Base-by-base conservation (phyloP, 2,113 vertebrate genomes). In the Etheostoma spectabile region DNA sequence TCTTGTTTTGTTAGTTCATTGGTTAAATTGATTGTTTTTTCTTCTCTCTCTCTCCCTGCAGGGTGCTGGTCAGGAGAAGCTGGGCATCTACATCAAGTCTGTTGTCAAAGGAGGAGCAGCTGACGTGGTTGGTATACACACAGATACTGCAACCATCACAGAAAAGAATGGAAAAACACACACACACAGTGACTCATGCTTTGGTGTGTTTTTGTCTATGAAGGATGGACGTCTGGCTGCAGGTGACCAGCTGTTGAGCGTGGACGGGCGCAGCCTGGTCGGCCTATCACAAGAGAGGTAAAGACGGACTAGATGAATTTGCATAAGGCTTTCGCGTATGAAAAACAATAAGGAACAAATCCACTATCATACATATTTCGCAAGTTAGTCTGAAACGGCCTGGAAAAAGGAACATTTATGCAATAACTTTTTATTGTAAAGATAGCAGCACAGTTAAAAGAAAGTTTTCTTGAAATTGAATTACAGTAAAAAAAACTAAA, bases 231-330 rank as follows among this genome's bases (percentile, higher is more conserved):
- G 98, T 13, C 90, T 99, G 83, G 96, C 98, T 1, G 98, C 98
- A 27, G 98, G 98, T 2, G 98, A 99, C 94, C 98, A 99, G 94
- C 51, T 99, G 76, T 92, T 99, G 63, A 99, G 98, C 33, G 98
- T 99, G 78, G 98, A 99, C 19, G 98, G 98, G 3, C 95, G 97
- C 56, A 99, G 97, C 85, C 93, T 99, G 77, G 98, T 99, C 15
- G 98, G 98, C 27, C 95, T 99, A 22, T 99, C 98, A 59, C 98
- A 99, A 88, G 98, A 99, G 94, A 98, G 98, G 98, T 99, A 95
- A 84, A 45, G n/a, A n/a, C n/a, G n/a, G n/a, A n/a, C n/a, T n/a
- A n/a, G n/a, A n/a, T n/a, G n/a, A n/a, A n/a, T n/a, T n/a, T n/a
- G n/a, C n/a, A n/a, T n/a, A n/a, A n/a, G n/a, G n/a, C n/a, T n/a